Evolutionary conservation across 2,888 invertebrate genomes (phyloP), one percentile per base, ranked within the genome.

Genomic region (Agriopis aurantiaria): DNA sequence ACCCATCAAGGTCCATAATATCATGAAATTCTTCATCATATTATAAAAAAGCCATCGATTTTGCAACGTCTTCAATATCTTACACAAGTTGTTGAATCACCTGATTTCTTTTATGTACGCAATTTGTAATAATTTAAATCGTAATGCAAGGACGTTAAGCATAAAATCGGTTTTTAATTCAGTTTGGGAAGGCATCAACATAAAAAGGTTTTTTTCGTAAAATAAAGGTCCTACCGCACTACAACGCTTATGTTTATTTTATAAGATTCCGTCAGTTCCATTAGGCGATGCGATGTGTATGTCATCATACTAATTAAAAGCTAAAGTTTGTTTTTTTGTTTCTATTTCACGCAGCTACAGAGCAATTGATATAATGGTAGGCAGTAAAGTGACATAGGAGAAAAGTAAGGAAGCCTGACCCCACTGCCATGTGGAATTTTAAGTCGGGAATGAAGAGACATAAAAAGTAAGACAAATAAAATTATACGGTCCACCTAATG

Each of bases 21-120:
- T 65, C 69, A 55, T 60, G 74, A 73, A 71, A 73, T 62, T 63
- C 60, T 64, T 68, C 77, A 79, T 79, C 77, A 75, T 67, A 71
- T 61, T 52, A 71, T 72, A 69, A 73, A 69, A 72, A 61, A 55
- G 23, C 66, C 73, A 69, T 76, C 71, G 66, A 70, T 80, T 79
- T 76, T 65, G 78, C 75, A 82, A 80, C 68, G 12, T 58, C 62
- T 53, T 55, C 75, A 73, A 78, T 75, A 66, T 65, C 60, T 81
- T 78, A 68, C 77, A 68, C 72, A 74, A 78, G 52, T 51, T 57
- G 69, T 75, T 72, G 74, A 65, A 78, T 75, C 71, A 74, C 57
- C 33, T 66, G 61, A 74, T 69, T 67, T 62, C 68, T 68, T 60
- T 45, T 61, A 61, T 60, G 68, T 63, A 58, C 14, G 49, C 40